Percentiles rank a stretch among this genome's conserved stretches.
phyloP scores from a whole-genome alignment of 2,113 vertebrate species.

The Galbula dea region DNA sequence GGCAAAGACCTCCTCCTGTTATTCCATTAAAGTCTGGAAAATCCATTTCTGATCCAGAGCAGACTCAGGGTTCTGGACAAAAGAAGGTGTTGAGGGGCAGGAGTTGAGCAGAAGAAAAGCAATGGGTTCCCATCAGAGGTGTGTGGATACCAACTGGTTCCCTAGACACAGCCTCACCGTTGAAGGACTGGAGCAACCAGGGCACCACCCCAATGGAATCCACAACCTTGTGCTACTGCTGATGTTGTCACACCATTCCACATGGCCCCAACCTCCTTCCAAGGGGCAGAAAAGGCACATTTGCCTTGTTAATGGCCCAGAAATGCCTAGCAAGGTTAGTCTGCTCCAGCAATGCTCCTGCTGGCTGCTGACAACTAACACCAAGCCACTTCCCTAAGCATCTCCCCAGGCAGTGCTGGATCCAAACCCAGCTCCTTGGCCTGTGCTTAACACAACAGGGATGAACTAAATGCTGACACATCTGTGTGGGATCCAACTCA shows the following conservation, averaged over 20 bases:
- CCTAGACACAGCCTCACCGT: neutral
- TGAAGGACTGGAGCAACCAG: neutral
- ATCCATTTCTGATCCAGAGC: neutral
- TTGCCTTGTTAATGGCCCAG: neutral
- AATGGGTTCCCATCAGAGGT: neutral
- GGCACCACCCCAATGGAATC: neutral
- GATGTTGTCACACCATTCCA: neutral
- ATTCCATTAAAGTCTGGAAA: neutral
- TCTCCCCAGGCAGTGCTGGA: neutral
- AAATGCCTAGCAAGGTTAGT: neutral
- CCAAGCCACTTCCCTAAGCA: neutral
- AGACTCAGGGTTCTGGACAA: neutral
- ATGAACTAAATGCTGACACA: neutral
- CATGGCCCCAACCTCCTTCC: neutral
- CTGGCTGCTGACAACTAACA: neutral
- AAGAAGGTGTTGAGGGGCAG: neutral
- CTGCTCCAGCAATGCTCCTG: rapidly evolving
- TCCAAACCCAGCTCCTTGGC: neutral
- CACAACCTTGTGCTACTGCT: neutral
- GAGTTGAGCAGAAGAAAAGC: neutral
- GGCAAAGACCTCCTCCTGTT: neutral
- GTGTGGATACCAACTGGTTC: neutral
- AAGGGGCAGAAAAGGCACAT: neutral
- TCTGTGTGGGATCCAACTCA: neutral
- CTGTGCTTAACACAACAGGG: neutral